A percentile compares a stretch with the other conserved stretches of the same genome.
phyloP scores from a whole-genome alignment of 2,888 invertebrate genomes.

The Cheilosia pagana region DNA sequence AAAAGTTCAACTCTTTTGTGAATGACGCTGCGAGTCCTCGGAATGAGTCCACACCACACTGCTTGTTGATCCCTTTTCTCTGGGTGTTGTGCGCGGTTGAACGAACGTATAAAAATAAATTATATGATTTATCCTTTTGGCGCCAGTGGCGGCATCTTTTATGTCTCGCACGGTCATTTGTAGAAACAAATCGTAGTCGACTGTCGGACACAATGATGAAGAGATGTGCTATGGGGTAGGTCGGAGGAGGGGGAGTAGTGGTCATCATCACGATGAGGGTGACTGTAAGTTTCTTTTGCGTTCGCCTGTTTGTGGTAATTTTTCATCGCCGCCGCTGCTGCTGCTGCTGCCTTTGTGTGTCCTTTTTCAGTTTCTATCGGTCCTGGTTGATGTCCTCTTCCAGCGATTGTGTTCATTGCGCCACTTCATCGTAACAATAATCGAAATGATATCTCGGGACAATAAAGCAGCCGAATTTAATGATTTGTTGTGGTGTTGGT shows the following conservation, averaged over 20 bases:
- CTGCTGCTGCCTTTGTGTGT: slow-evolving; percentile 17
- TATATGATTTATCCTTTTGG: slow-evolving; percentile 75
- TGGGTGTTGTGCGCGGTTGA: slow-evolving; percentile 46
- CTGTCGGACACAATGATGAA: slow-evolving; percentile 23
- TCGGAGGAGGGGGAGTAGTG: slow-evolving; percentile 53
- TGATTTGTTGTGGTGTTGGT: slow-evolving; percentile 71
- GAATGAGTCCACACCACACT: slow-evolving; percentile 23
- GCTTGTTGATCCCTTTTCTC: slow-evolving; percentile 11
- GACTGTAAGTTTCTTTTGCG: background rate
- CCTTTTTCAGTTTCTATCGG: slow-evolving; percentile 29
- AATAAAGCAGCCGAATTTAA: slow-evolving; percentile 70
- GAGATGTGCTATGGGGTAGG: slow-evolving; percentile 36
- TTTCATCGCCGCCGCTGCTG: slow-evolving; percentile 22
- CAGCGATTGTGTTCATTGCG: slow-evolving; percentile 46
- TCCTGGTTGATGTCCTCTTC: slow-evolving; percentile 43
- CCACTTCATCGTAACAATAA: slow-evolving; percentile 48
- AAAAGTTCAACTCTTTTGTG: slow-evolving; percentile 60
- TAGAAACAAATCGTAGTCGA: slow-evolving; percentile 58
- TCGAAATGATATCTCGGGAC: slow-evolving; percentile 70
- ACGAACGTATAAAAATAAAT: slow-evolving; percentile 71
- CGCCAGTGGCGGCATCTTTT: slow-evolving; percentile 74
- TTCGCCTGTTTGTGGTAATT: slow-evolving; percentile 22
- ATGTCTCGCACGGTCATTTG: slow-evolving; percentile 70
- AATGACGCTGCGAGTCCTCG: slow-evolving; percentile 53
- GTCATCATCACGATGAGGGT: slow-evolving; percentile 12